Percentiles rank a stretch among this genome's conserved stretches.
Conservation (phyloP, 2,797 vertebrate species). For the Moxostoma hubbsi region DNA sequence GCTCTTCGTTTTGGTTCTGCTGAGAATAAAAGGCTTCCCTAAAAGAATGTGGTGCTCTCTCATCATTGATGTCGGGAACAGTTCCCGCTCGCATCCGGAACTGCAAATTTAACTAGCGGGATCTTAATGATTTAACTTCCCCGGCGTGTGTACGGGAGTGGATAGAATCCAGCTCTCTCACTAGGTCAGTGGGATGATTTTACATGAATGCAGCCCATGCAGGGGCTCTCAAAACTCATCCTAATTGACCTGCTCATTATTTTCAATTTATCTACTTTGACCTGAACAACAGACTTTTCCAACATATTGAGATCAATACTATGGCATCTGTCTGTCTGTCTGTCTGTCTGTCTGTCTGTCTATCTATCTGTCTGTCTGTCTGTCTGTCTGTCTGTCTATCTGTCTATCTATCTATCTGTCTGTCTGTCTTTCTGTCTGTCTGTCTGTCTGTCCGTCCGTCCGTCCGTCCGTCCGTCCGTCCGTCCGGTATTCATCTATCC, state of each 20-base stretch:
- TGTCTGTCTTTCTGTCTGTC: too few relatives aligned
- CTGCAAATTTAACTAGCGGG: conserved; percentile 29
- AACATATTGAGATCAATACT: conserved; percentile 12
- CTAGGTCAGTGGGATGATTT: conserved; percentile 29
- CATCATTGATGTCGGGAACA: background rate
- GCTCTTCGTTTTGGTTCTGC: conserved; percentile 73
- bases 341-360: too few relatives aligned
- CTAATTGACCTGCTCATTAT: conserved; percentile 45
- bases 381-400: too few relatives aligned
- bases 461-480: too few relatives aligned
- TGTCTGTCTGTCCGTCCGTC: too few relatives aligned
- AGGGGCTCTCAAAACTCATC: conserved; percentile 23
- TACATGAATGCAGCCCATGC: conserved; percentile 6
- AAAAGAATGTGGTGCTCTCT: conserved; percentile 42
- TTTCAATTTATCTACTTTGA: conserved; percentile 37
- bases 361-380: too few relatives aligned
- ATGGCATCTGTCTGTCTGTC: background rate
- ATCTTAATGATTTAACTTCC: conserved; percentile 48
- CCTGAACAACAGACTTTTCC: conserved; percentile 14
- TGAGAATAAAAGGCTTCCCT: conserved; percentile 72
- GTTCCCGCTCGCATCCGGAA: background rate
- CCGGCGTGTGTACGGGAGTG: background rate
- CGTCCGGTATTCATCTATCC: too few relatives aligned
- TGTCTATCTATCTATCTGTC: too few relatives aligned
- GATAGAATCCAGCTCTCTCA: conserved; percentile 36